A percentile compares a stretch with the other conserved stretches of the same genome.
Conservation (phyloP, 2,888 invertebrate species). For the Drosophila diplacantha region DNA sequence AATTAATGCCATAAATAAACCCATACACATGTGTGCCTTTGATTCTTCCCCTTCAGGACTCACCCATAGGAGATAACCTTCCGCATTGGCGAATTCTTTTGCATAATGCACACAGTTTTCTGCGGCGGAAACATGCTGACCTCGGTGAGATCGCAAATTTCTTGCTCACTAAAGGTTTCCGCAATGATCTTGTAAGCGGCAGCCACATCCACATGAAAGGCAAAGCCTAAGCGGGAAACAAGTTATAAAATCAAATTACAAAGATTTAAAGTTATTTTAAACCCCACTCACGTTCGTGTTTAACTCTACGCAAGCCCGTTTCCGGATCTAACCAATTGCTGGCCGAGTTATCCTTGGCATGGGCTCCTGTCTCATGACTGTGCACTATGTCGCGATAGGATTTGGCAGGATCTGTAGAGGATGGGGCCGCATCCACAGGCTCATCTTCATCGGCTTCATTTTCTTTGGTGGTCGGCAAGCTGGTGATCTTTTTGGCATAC, state of each 20-base stretch:
- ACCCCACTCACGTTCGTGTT: slow-evolving; percentile 78
- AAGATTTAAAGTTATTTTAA: not conserved
- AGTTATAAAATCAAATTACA: not conserved
- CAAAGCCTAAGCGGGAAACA: slow-evolving; percentile 79
- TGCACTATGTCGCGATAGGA: slow-evolving; percentile 68
- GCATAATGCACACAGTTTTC: slow-evolving; percentile 79
- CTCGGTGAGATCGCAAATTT: slow-evolving; percentile 84
- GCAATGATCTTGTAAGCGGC: slow-evolving; percentile 84
- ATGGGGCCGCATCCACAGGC: slow-evolving; percentile 17
- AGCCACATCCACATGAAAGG: slow-evolving; percentile 84
- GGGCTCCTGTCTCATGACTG: slow-evolving; percentile 68
- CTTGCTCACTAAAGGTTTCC: slow-evolving; percentile 82
- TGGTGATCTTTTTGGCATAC: slow-evolving; percentile 80
- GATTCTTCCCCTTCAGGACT: not conserved
- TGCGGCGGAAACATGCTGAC: slow-evolving; percentile 82
- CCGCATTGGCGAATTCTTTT: slow-evolving; percentile 82
- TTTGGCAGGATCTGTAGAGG: slow-evolving; percentile 44
- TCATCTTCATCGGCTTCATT: slow-evolving; percentile 44
- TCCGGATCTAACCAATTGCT: slow-evolving; percentile 80
- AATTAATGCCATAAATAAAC: not conserved
- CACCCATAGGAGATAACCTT: slow-evolving; percentile 78
- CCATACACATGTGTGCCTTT: not conserved
- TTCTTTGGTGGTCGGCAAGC: slow-evolving; percentile 49
- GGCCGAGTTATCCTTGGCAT: slow-evolving; percentile 68
- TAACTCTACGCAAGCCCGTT: slow-evolving; percentile 81